Base-by-base conservation (phyloP, 2,888 invertebrate genomes). In the Psylliodes chrysocephalus region DNA sequence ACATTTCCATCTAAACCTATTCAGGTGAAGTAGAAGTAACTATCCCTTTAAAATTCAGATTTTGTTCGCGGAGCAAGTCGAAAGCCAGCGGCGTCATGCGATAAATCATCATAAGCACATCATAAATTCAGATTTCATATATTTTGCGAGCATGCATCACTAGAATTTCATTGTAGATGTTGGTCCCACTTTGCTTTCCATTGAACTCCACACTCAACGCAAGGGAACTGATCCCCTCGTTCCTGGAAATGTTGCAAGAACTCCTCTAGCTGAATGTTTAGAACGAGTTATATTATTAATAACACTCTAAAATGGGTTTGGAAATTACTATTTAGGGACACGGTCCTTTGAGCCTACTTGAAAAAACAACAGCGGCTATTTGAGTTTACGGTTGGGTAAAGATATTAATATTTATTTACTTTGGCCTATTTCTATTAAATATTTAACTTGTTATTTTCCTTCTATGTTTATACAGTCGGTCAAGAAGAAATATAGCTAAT, bases 111-210 rank as follows among this genome's bases (percentile, higher is more conserved):
- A 40, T 33, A 65, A 65, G 57, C 52, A 65, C 65, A 61, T 65
- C 65, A 53, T 65, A 61, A 65, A 65, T 65, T 65, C 65, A 65
- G 61, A 65, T 65, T 60, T 65, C 44, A 64, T 64, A 60, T 44
- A 64, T 64, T 64, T 60, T 44, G 25, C 54, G 59, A 44, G 47
- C 60, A 64, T 64, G 53, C 64, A 64, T 60, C 64, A 49, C 47
- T 42, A 35, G 59, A 60, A 64, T 64, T 64, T 47, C 54, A 64
- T 64, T 60, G 54, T 60, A 64, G 33, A 33, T 55, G 28, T 42
- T 52, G 44, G 44, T 40, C 38, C 25, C 49, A 47, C 44, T 64
- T 54, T 60, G 38, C 60, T 60, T 14, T 60, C 18, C 18, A 15
- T 42, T 54, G 17, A 46, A 42, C 42, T 42, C 55, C 46, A 30